Percentiles rank a stretch among this genome's conserved stretches.
Evolutionary conservation across 2,797 vertebrate species (phyloP).

Genomic region (Lepilemur septentrionalis): DNA sequence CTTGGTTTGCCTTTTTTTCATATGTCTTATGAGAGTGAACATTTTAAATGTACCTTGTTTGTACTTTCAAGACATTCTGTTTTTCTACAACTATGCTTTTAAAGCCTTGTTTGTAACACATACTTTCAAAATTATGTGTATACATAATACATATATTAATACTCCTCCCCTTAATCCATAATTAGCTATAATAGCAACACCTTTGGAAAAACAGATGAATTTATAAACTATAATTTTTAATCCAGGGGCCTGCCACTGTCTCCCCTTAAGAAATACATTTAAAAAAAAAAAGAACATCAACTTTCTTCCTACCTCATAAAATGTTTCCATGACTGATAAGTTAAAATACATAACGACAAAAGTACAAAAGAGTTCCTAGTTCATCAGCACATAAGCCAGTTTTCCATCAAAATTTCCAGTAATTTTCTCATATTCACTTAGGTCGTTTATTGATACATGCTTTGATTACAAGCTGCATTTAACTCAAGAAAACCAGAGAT

Average conservation of each 20-base stretch:
- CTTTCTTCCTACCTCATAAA: slow-evolving; percentile 36
- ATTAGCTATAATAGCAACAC: slow-evolving; percentile 21
- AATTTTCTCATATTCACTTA: slow-evolving; percentile 1
- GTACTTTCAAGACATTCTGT: slow-evolving; percentile 53
- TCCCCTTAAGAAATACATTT: not conserved
- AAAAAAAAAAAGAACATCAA: not conserved
- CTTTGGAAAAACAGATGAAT: slow-evolving; percentile 36
- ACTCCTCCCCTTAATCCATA: not conserved
- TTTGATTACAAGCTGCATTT: not conserved
- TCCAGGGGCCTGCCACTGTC: not conserved
- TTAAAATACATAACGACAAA: not conserved
- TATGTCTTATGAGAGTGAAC: slow-evolving; percentile 55
- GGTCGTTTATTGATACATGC: not conserved
- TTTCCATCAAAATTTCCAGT: slow-evolving; percentile 30
- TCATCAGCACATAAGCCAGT: not conserved
- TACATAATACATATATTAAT: not conserved
- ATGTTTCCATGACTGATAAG: slow-evolving; percentile 5
- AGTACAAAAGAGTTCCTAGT: not conserved
- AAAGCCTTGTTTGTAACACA: slow-evolving; percentile 52
- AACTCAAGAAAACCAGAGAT: not conserved
- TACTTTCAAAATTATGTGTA: slow-evolving; percentile 24
- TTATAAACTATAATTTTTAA: slow-evolving; percentile 40
- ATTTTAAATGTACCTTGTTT: slow-evolving; percentile 56
- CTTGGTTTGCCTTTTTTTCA: slow-evolving; percentile 65
- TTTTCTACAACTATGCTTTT: slow-evolving; percentile 57